Base-by-base conservation (phyloP, 1,140 invertebrate genomes). In the Apis cerana region DNA sequence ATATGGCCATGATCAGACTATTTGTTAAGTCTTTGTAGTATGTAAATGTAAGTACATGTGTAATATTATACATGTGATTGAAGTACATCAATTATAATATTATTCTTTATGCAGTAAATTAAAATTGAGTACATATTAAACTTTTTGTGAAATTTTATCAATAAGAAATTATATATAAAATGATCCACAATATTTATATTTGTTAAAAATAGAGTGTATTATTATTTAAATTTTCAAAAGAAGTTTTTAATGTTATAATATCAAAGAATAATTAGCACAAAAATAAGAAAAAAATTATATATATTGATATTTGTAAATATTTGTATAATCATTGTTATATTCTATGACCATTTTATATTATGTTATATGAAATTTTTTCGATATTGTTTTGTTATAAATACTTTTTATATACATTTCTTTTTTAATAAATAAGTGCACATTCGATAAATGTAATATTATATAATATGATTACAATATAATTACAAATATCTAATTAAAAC, bases 141-240 rank as follows among this genome's bases (percentile, higher is more conserved):
- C 10, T 19, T 62, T 70, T 12, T n/a, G 15, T 21, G 17, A 70
- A 17, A 58, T 33, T 52, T 61, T 72, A 52, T 64, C 27, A n/a
- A 52, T 72, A 62, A 80, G 77, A 80, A 27, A 48, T 59, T 62
- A 80, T 13, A 17, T 64, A 4, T 74, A 23, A 62, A 19, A 21
- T 61, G 15, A 61, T 61, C n/a, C 8, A 50, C 48, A 50, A 74
- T 61, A 80, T 80, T 74, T 74, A 80, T 64, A 64, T 64, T 74
- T 80, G 50, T 71, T 74, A 80, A 12, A 64, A 62, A 64, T 58
- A 72, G 13, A 62, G 1, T 23, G 54, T 65, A 43, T 48, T 13
- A 72, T 80, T 19, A 62, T 72, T 62, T 80, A 15, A 50, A 71
- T 27, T 27, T 5, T 74, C 8, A 50, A 75, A 75, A 11, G 21